Evolutionary conservation across 2,797 vertebrate species (phyloP), one percentile per base, ranked within the genome.

Genomic region (Tympanoctomys barrerae): DNA sequence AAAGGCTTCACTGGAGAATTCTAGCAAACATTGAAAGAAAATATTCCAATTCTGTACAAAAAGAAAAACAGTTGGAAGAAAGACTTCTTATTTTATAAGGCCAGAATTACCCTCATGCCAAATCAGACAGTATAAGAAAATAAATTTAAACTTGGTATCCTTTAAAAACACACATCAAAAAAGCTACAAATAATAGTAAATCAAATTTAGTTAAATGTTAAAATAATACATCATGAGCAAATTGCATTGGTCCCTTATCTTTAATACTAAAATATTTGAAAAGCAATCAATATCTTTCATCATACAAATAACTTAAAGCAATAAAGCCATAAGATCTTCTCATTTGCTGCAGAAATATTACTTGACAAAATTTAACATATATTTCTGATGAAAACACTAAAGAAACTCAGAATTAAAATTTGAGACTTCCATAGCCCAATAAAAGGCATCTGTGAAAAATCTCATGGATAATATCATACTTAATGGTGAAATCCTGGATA

Each of bases 41-140:
- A 64, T 90, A 64, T 42, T 66, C 18, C 24, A 83, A 21, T 59
- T 75, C 75, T 70, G 42, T 33, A 75, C 71, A 33, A 89, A 21
- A 46, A 13, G 39, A 73, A 81, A 75, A 73, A 78, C 66, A 83
- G 26, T 36, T 33, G 61, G 19, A 82, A 9, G 11, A 92, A 87
- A 46, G 73, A 79, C 18, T 68, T 93, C 7, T 94, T 28, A 59
- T n/a, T 80, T 79, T 75, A 61, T 84, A 52, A 90, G 39, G 28
- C 4, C 31, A 52, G 31, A 14, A 39, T 79, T 70, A 77, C 14
- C 42, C 18, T 90, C 59, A 90, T 49, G 85, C 26, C 26, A 70
- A 90, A 77, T 16, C 54, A 86, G 33, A 64, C n/a, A 62, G 42
- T 75, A 46, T 24, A 85, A 94, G 70, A 87, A 96, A 87, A 87